A percentile compares a stretch with the other conserved stretches of the same genome.
Conservation (phyloP, 2,797 vertebrate species). For the Petrocephalus sullivani region DNA sequence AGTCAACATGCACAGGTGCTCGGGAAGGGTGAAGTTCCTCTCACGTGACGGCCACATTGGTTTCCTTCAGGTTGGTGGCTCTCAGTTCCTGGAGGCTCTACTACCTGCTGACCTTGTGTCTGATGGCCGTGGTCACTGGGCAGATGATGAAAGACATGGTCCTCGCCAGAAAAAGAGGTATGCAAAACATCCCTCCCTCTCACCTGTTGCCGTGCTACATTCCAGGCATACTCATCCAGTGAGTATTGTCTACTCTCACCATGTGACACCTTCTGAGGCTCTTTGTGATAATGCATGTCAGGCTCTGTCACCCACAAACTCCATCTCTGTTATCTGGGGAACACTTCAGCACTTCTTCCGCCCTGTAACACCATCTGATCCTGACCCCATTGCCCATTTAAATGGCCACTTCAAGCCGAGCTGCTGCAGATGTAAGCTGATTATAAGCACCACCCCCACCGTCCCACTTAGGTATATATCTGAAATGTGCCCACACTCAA, state of each 20-base stretch:
- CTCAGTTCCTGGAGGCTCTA: conserved; percentile 47
- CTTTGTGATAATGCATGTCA: neutral
- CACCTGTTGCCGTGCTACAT: neutral
- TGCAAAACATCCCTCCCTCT: neutral
- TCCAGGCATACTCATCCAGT: neutral
- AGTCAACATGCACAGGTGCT: neutral
- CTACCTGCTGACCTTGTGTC: conserved; percentile 47
- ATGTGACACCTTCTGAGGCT: neutral
- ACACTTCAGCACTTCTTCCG: neutral
- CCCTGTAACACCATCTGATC: neutral
- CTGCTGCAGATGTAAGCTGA: neutral
- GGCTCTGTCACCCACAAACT: neutral
- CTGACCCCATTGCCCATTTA: neutral
- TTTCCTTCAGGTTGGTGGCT: conserved; percentile 52
- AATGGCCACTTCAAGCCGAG: neutral
- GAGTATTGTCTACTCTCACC: neutral
- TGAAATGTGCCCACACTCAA: too few species aligned
- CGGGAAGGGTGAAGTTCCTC: too few species aligned
- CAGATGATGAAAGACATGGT: conserved; percentile 43
- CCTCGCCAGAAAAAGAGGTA: conserved; percentile 52
- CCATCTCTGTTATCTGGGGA: neutral
- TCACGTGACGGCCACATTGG: neutral
- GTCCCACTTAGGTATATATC: neutral
- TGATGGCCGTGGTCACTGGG: conserved; percentile 45
- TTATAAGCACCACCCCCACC: neutral